A percentile compares a stretch with the other conserved stretches of the same genome.
Evolutionary conservation across 2,888 invertebrate species (phyloP).

Genomic region (Chrysolina americana): DNA sequence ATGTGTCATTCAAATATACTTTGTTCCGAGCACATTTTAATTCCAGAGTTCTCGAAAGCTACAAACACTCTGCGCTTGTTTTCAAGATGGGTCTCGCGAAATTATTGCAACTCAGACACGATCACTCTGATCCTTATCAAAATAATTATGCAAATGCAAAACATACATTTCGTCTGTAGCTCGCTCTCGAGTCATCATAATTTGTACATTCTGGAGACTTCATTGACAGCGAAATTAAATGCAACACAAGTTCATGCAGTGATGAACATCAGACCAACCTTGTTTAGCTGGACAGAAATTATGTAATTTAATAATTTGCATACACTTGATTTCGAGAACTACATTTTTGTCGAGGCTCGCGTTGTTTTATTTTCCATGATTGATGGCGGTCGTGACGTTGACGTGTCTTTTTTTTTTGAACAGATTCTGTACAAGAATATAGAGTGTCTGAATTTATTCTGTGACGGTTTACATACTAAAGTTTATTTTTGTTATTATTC

Average conservation of each 20-base stretch:
- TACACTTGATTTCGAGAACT: conserved; percentile 51
- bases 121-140: conserved; percentile 18
- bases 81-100: not conserved
- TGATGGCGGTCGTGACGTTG: conserved; percentile 26
- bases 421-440: conserved; percentile 4
- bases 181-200: conserved; percentile 21
- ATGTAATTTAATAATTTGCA: conserved; percentile 50
- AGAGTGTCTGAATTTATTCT: too few species aligned
- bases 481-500: too few species aligned
- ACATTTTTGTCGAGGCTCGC: conserved; percentile 33
- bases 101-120: not conserved
- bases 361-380: conserved; percentile 26
- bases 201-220: conserved; percentile 25
- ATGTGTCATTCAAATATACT: too few species aligned
- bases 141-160: conserved; percentile 27
- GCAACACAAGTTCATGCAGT: conserved; percentile 31
- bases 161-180: conserved; percentile 31
- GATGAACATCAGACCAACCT: conserved; percentile 28
- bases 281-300: conserved; percentile 31
- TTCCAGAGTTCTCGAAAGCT: too few species aligned
- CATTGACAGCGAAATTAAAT: conserved; percentile 35
- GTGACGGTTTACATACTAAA: too few species aligned
- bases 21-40: too few species aligned
- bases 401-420: not conserved
- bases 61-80: too few species aligned